Conservation (phyloP, 2,888 invertebrate species). For the Euproctis similis region DNA sequence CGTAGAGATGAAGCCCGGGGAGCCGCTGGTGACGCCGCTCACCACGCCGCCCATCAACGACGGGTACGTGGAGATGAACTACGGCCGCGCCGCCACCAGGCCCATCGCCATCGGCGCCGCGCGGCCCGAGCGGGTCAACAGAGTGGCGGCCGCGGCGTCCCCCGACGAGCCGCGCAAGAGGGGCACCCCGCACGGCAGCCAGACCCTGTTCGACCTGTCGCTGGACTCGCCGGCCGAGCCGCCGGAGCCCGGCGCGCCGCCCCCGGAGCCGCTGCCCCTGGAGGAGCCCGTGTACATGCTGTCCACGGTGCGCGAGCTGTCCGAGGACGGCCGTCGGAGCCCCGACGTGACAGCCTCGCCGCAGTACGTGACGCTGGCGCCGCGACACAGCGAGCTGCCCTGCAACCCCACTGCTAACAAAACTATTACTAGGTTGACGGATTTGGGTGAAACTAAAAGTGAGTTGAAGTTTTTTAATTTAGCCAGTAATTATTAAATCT, state of each 20-base stretch:
- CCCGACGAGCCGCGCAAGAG: constrained; percentile 35
- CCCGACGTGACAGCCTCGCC: constrained; percentile 39
- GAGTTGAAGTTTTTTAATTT: constrained; percentile 4
- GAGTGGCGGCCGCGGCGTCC: constrained; percentile 19
- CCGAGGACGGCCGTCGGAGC: constrained; percentile 42
- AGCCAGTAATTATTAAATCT: too few species aligned
- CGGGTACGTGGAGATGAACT: constrained; percentile 73
- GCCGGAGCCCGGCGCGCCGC: constrained; percentile 48
- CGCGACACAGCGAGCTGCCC: constrained; percentile 24
- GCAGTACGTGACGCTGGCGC: constrained; percentile 70
- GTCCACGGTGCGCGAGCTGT: constrained; percentile 51
- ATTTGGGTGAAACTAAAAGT: constrained; percentile 31
- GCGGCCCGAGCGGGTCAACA: constrained; percentile 20
- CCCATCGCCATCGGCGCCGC: constrained; percentile 77
- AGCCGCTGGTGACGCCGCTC: constrained; percentile 17
- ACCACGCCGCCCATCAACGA: constrained; percentile 18
- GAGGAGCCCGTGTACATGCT: constrained; percentile 36
- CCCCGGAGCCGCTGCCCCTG: constrained; percentile 7
- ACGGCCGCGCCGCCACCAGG: constrained; percentile 71
- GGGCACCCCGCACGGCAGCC: constrained; percentile 76
- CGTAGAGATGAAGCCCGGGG: constrained; percentile 76
- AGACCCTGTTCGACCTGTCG: constrained; percentile 81
- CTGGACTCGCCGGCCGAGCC: constrained; percentile 81
- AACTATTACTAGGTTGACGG: constrained; percentile 37
- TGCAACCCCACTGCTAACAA: constrained; percentile 65